phyloP scores from a whole-genome alignment of 2,797 vertebrate species.

The Podarcis lilfordi region DNA sequence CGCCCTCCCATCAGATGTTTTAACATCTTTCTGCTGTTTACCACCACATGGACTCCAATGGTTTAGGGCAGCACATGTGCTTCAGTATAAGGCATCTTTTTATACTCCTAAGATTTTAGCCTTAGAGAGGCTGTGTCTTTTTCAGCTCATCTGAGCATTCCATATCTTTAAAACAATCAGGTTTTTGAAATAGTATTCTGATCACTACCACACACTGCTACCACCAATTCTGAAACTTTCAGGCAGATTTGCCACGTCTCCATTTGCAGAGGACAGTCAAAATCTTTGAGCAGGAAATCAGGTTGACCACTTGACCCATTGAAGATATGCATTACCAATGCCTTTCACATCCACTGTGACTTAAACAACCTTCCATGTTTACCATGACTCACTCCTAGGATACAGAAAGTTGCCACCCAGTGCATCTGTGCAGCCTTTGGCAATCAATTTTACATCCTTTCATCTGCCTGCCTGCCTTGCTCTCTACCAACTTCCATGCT shows the following conservation, averaged over 20 bases:
- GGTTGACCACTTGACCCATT: neutral
- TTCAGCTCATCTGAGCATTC: neutral
- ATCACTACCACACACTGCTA: neutral
- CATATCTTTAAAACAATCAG: neutral
- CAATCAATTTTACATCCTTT: neutral
- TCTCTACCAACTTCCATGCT: constrained; percentile 27
- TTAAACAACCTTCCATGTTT: neutral
- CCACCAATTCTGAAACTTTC: neutral
- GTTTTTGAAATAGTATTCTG: neutral
- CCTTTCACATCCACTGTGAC: neutral
- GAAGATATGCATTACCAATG: neutral
- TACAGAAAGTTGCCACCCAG: neutral
- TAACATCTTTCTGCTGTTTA: neutral
- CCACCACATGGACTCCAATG: no score
- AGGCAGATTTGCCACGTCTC: constrained; percentile 14
- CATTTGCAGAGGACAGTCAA: constrained; percentile 1
- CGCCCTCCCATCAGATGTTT: no score
- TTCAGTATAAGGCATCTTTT: no score
- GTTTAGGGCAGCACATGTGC: neutral
- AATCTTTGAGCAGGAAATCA: neutral
- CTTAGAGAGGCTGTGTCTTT: neutral
- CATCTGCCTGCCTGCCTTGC: neutral
- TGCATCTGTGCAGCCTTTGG: neutral
- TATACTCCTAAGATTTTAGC: neutral
- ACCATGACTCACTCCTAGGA: neutral